A percentile compares a stretch with the other conserved stretches of the same genome.
phyloP scores from a whole-genome alignment of 1,140 invertebrate genomes.

The Sycobia sp. region DNA sequence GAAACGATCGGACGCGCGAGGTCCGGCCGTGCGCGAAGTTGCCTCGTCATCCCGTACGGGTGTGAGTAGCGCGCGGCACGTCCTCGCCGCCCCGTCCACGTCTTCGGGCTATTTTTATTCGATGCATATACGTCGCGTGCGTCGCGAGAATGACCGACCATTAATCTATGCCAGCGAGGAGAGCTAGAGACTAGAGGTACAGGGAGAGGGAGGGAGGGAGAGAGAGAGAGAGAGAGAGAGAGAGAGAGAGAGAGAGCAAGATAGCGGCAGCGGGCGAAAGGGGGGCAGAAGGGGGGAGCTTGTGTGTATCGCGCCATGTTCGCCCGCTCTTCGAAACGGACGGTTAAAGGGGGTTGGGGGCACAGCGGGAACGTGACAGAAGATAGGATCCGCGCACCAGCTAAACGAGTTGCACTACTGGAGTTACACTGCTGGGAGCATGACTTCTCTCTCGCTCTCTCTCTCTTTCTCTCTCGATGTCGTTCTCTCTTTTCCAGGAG shows the following conservation, averaged over 20 bases:
- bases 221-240: background rate
- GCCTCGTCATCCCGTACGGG: too few relatives aligned
- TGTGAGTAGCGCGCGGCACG: conserved; percentile 9
- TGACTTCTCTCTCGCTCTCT: background rate
- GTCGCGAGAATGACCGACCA: conserved; percentile 15
- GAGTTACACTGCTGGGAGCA: conserved; percentile 14
- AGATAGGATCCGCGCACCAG: conserved; percentile 1
- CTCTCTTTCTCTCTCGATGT: too few relatives aligned
- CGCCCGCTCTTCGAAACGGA: background rate
- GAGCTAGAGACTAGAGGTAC: too few relatives aligned
- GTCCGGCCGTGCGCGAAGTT: background rate
- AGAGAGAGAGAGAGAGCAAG: too few relatives aligned
- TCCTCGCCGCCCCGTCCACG: background rate
- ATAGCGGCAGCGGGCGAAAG: too few relatives aligned
- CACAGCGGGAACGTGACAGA: conserved; percentile 4
- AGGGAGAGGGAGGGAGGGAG: background rate
- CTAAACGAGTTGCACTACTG: conserved; percentile 19
- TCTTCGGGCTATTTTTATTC: conserved; percentile 26
- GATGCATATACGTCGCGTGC: conserved; percentile 8
- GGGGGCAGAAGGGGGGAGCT: background rate
- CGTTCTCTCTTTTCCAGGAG: too few relatives aligned
- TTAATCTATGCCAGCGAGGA: conserved; percentile 29
- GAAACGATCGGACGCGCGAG: conserved; percentile 8
- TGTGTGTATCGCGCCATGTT: background rate
- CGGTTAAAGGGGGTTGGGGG: too few relatives aligned